These are phyloP conservation scores for human (Homo sapiens) DNA, from an alignment of 2,113 vertebrate genomes.

Conservation along the genomic window DNA sequence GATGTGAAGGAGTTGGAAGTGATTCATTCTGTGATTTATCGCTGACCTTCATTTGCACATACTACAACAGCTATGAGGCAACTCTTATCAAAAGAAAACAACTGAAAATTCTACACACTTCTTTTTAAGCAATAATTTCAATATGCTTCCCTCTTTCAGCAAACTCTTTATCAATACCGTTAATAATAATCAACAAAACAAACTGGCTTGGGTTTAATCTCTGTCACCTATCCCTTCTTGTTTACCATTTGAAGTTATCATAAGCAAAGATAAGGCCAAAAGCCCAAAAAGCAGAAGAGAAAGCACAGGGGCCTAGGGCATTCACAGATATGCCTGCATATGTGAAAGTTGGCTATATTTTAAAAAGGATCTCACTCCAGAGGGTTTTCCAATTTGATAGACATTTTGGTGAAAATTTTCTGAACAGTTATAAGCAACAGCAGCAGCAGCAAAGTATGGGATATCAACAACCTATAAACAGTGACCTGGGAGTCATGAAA, in stretches of 20 bases:
- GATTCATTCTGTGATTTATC: slow-evolving; percentile 29
- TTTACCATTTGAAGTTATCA: neutral
- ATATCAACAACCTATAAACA: neutral
- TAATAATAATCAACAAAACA: neutral
- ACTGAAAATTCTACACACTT: neutral
- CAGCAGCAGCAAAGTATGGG: neutral
- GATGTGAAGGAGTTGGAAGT: neutral
- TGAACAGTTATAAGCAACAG: neutral
- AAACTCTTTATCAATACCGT: neutral
- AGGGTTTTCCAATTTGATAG: neutral
- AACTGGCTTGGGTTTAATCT: neutral
- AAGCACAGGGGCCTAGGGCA: neutral
- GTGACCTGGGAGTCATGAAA: neutral
- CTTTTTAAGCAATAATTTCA: neutral
- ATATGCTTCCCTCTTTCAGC: neutral
- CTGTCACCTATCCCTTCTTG: neutral
- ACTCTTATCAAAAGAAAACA: slow-evolving; percentile 30
- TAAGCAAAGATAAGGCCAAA: neutral
- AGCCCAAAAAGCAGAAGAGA: neutral
- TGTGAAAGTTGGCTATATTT: neutral
- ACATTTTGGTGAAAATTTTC: neutral
- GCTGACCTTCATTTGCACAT: neutral
- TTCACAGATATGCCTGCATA: neutral
- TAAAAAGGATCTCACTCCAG: neutral
- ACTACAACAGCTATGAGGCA: neutral